Percentiles rank a stretch among this genome's conserved stretches.
phyloP scores from a whole-genome alignment of 1,140 invertebrate genomes.

The Micrasema minimum region DNA sequence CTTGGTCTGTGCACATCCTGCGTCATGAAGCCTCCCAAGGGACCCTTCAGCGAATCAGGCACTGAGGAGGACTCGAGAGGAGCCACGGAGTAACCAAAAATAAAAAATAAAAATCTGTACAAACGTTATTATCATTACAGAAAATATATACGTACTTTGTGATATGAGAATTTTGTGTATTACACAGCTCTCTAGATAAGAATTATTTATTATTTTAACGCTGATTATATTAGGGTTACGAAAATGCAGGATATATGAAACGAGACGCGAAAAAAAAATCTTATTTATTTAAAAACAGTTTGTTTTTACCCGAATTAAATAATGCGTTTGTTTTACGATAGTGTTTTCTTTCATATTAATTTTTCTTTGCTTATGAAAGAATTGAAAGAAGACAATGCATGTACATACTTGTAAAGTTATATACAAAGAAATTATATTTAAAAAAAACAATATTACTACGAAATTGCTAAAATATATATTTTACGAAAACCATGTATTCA shows the following conservation, averaged over 20 bases:
- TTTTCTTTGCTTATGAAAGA: too few relatives aligned
- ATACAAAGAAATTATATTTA: too few relatives aligned
- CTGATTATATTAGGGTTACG: constrained; percentile 8
- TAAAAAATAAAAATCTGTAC: background rate
- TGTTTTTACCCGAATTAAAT: too few relatives aligned
- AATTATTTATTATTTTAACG: constrained; percentile 4
- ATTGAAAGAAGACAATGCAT: too few relatives aligned
- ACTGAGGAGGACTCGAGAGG: constrained; percentile 55
- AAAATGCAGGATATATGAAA: constrained; percentile 7
- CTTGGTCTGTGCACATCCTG: constrained; percentile 54
- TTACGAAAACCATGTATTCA: too few relatives aligned
- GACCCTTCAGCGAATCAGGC: constrained; percentile 54
- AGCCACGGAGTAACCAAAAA: constrained; percentile 51
- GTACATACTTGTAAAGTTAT: too few relatives aligned
- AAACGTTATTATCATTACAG: background rate
- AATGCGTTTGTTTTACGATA: too few relatives aligned
- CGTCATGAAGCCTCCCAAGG: constrained; percentile 48
- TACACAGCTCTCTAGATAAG: constrained; percentile 5
- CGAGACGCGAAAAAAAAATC: too few relatives aligned
- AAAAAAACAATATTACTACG: too few relatives aligned
- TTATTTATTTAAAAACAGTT: too few relatives aligned
- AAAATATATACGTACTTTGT: constrained; percentile 14
- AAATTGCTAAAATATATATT: too few relatives aligned
- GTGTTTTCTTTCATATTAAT: too few relatives aligned
- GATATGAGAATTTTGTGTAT: constrained; percentile 20